Percentiles rank a stretch among this genome's conserved stretches.
These are phyloP conservation scores for Gryon sp. DNA, from an alignment of 1,140 invertebrate species.

Conservation along the genomic window DNA sequence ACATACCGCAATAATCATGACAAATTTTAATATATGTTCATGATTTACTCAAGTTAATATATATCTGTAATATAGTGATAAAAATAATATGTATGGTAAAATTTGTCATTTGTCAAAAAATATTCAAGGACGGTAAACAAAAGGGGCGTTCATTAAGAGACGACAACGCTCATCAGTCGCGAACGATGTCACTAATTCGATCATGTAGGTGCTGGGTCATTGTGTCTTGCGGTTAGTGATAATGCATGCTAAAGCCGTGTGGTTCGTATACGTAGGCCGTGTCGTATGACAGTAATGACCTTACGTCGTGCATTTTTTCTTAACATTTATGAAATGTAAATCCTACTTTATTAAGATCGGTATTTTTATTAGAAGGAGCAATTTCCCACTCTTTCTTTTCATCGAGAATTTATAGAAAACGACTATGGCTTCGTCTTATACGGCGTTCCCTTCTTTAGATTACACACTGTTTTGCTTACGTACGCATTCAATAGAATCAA, in stretches of 20 bases:
- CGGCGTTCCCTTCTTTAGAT: constrained; percentile 57
- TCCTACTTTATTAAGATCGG: constrained; percentile 78
- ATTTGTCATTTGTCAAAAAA: constrained; percentile 21
- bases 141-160: constrained; percentile 29
- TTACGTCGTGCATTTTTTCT: constrained; percentile 73
- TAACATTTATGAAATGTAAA: constrained; percentile 77
- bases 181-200: constrained; percentile 47
- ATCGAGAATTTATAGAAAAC: constrained; percentile 56
- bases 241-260: background rate
- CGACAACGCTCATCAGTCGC: constrained; percentile 52
- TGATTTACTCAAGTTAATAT: too few relatives aligned
- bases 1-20: too few relatives aligned
- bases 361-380: constrained; percentile 76
- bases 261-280: constrained; percentile 43
- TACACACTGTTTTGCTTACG: constrained; percentile 44
- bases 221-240: constrained; percentile 27
- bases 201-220: constrained; percentile 49
- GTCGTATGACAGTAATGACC: constrained; percentile 65
- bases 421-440: constrained; percentile 28
- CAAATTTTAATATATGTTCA: too few relatives aligned
- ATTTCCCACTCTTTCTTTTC: constrained; percentile 52
- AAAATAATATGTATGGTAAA: constrained; percentile 37
- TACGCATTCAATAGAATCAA: constrained; percentile 34
- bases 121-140: constrained; percentile 38
- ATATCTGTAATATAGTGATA: too few relatives aligned